Conservation (phyloP, 2,888 invertebrate genomes). For the Spodoptera exigua region DNA sequence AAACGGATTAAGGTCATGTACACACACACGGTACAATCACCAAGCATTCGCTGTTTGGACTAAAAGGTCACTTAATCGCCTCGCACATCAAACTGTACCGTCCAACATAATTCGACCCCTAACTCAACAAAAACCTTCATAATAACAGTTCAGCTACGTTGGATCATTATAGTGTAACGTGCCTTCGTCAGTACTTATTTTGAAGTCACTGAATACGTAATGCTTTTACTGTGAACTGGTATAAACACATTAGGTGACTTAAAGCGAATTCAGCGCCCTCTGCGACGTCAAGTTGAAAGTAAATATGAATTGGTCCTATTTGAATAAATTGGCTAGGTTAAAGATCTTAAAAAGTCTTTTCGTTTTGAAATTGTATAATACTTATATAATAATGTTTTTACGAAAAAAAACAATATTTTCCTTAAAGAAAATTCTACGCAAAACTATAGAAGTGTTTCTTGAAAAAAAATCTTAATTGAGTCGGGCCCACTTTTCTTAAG, state of each 20-base stretch:
- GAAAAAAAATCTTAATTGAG: no score
- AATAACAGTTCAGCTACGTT: no score
- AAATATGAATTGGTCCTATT: slow-evolving; percentile 4
- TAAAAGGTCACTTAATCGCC: slow-evolving; percentile 50
- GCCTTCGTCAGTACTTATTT: slow-evolving; percentile 36
- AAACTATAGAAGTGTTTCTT: no score
- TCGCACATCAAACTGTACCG: slow-evolving; percentile 14
- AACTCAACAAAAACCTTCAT: no score
- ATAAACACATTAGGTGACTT: slow-evolving; percentile 34
- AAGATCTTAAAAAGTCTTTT: neutral
- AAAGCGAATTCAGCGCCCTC: slow-evolving; percentile 20
- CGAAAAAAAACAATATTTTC: no score
- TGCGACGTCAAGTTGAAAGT: slow-evolving; percentile 14
- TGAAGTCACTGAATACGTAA: slow-evolving; percentile 49
- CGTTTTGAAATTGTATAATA: no score
- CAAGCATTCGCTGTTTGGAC: slow-evolving; percentile 11
- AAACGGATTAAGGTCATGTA: slow-evolving; percentile 28
- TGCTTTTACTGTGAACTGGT: slow-evolving; percentile 42
- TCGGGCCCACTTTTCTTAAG: no score
- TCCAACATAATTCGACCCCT: no score
- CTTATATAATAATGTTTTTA: no score
- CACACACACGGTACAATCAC: slow-evolving; percentile 31
- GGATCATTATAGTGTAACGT: no score
- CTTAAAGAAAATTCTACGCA: no score
- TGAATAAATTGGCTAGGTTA: neutral